Base-by-base conservation (phyloP, 2,888 invertebrate species). In the Athetis lepigone region DNA sequence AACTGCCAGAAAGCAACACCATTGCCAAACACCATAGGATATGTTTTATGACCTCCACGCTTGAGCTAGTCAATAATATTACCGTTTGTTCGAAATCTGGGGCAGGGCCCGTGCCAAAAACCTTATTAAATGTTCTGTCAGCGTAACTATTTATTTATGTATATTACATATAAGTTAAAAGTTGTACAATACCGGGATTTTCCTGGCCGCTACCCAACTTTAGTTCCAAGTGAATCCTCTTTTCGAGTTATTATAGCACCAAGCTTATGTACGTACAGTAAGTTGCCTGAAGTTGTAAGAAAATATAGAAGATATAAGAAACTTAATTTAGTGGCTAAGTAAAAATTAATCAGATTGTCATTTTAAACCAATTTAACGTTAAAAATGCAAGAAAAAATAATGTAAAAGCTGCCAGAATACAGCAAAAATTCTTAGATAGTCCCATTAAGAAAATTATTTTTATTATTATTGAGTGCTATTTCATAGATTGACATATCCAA, bases 151-250 rank as follows among this genome's bases (percentile, higher is more conserved):
- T 65, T 67, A 65, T 61, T 46, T 68, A 51, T 61, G 23, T 51
- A 23, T 37, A 33, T 42, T 21, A 46, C 7, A 25, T 27, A 18
- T 49, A 70, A 42, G 43, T 55, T 61, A 19, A 49, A 74, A 70
- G 29, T 75, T 61, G 37, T 54, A 59, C 61, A 61, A 61, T 68
- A 62, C 43, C 33, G 21, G 13, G 68, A 69, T 65, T 69, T 69
- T 73, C 70, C 62, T 76, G 75, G 76, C 76, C 43, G 19, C 33
- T 6, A 39, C 62, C 63, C 75, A 76, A 75, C 27, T 76, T 54
- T 18, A 13, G 45, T 36, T 59, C 52, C 58, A 75, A 74, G 61
- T 61, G 71, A 63, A 76, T 75, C 65, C 73, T 61, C 46, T 69
- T 60, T 62, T 55, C 52, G 42, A 55, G 62, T 50, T 58, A 61